phyloP scores from a whole-genome alignment of 2,113 vertebrate species.

The Cololabis saira region DNA sequence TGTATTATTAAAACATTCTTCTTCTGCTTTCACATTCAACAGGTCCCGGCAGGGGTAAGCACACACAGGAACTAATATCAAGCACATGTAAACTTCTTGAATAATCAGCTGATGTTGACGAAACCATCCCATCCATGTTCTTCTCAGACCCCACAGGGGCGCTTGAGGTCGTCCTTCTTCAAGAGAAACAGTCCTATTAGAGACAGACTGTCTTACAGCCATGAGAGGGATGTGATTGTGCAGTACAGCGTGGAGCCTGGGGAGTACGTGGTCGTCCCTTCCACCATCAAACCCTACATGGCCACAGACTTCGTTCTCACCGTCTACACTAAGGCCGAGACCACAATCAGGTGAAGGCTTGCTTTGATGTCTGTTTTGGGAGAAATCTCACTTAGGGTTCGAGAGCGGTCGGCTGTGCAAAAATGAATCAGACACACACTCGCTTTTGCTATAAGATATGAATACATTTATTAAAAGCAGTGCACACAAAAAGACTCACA shows the following conservation, averaged over 20 bases:
- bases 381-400: too few relatives aligned
- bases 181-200: not conserved
- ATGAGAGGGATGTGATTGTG: conserved; percentile 21
- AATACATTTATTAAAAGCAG: too few relatives aligned
- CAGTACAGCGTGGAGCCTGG: conserved; percentile 45
- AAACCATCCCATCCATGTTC: not conserved
- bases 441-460: too few relatives aligned
- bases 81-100: not conserved
- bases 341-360: conserved; percentile 20
- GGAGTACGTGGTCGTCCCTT: conserved; percentile 56
- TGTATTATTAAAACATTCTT: not conserved
- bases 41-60: conserved; percentile 59
- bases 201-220: not conserved
- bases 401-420: too few relatives aligned
- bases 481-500: too few relatives aligned
- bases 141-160: not conserved
- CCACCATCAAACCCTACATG: conserved; percentile 22
- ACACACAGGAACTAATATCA: conserved; percentile 2
- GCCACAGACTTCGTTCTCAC: conserved; percentile 42
- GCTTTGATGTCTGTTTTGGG: too few relatives aligned
- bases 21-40: conserved; percentile 13
- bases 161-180: conserved; percentile 15
- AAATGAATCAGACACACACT: too few relatives aligned
- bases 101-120: not conserved
- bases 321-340: conserved; percentile 49